phyloP scores from a whole-genome alignment of 2,797 vertebrate species.

The Crax fasciolata region DNA sequence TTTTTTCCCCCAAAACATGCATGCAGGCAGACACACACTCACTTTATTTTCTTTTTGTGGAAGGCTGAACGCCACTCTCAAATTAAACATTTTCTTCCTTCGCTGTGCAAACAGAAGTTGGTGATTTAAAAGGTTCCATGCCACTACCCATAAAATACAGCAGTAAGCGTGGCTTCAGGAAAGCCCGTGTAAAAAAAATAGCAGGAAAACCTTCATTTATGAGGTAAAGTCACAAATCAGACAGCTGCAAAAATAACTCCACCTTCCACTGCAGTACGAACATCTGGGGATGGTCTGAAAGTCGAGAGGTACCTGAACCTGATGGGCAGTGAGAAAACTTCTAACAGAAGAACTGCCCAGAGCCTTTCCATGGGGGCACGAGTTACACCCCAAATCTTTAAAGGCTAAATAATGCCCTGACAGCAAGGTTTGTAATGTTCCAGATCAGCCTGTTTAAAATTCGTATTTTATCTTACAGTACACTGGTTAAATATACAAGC shows the following conservation, averaged over 20 bases:
- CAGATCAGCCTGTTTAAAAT: conserved; percentile 46
- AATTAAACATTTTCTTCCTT: conserved; percentile 1
- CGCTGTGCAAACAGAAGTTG: not conserved
- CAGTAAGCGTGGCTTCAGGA: not conserved
- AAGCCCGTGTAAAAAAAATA: conserved; percentile 6
- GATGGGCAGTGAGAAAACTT: not conserved
- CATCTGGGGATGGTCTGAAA: not conserved
- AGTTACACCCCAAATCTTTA: conserved; percentile 38
- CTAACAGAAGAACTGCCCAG: not conserved
- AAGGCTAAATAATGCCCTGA: conserved; percentile 15
- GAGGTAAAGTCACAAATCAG: not conserved
- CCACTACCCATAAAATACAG: not conserved
- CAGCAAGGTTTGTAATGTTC: conserved; percentile 19
- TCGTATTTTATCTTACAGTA: conserved; percentile 40
- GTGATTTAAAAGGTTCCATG: not conserved
- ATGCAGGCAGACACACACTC: not conserved
- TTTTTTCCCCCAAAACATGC: not conserved
- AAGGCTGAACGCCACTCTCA: not conserved
- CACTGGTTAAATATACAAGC: conserved; percentile 68
- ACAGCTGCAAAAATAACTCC: conserved; percentile 32
- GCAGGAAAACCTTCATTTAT: conserved; percentile 12
- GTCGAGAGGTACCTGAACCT: not conserved
- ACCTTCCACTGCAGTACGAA: not conserved
- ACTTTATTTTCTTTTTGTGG: not conserved
- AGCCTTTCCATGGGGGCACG: conserved; percentile 25